Conservation (phyloP, 2,888 invertebrate species). For the Agonopterix subpropinquella region DNA sequence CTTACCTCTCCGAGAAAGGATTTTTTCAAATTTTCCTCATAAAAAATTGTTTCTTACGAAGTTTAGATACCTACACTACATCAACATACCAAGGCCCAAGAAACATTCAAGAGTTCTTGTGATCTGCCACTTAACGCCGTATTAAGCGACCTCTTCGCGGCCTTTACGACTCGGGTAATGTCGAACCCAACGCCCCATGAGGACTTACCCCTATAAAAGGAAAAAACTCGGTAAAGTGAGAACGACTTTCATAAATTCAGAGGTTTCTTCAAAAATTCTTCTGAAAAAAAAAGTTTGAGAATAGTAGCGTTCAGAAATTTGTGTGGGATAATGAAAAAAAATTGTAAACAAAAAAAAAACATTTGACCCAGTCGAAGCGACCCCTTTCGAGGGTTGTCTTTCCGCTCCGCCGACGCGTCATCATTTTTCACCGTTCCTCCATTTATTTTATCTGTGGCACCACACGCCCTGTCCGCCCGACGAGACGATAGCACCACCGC, state of each 20-base stretch:
- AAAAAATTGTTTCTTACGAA: not conserved
- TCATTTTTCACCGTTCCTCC: constrained; percentile 72
- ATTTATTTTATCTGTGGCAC: constrained; percentile 73
- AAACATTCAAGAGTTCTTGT: constrained; percentile 15
- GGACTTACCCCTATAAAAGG: constrained; percentile 7
- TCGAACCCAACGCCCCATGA: constrained; percentile 19
- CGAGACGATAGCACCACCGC: constrained; percentile 48
- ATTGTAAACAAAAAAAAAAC: constrained; percentile 19
- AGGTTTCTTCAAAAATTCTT: not conserved
- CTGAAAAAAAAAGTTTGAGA: not conserved
- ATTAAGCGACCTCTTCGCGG: constrained; percentile 44
- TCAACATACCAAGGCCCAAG: not conserved
- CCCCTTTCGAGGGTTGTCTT: constrained; percentile 57
- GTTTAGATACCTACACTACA: not conserved
- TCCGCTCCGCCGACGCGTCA: constrained; percentile 63
- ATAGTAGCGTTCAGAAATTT: no score
- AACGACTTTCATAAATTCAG: constrained; percentile 1
- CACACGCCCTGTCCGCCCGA: constrained; percentile 55
- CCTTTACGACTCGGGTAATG: constrained; percentile 46
- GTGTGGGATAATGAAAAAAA: not conserved
- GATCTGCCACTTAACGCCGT: constrained; percentile 43
- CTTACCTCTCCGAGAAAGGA: no score
- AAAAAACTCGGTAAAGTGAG: constrained; percentile 6
- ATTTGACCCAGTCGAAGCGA: constrained; percentile 50
- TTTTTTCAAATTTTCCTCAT: not conserved